Evolutionary conservation across 2,113 vertebrate genomes (phyloP), one percentile per base, ranked within the genome.

Genomic region (Phasianus colchicus): DNA sequence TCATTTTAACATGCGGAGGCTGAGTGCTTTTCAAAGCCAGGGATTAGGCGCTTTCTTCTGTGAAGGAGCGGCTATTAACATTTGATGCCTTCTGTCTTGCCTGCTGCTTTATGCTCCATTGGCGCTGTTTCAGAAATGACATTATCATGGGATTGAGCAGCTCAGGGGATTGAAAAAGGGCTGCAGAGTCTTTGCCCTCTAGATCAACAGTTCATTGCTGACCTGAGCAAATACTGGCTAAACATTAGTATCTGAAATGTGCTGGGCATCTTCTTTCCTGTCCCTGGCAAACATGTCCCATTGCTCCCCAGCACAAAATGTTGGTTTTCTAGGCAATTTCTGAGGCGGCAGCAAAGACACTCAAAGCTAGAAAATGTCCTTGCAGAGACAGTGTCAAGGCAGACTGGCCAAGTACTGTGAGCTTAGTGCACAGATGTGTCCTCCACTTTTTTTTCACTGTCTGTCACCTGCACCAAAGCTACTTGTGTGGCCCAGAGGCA

Each of bases 91-190:
- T 93, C 93, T 97, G 91, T 95, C 94, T 88, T 90, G 93, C 93
- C 93, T 93, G 88, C 83, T 95, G 93, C 93, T 95, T 97, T 90
- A 88, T 95, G 95, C 90, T 97, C 90, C 88, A 73, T 90, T 95
- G 93, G 90, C 58, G 1, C 88, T 58, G 83, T 81, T 95, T 95
- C 94, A 95, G 93, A 94, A 97, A 95, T 92, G 73, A 95, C 93
- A 95, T 94, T 96, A 93, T 95, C 83, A 19, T 48, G 91, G 92
- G 91, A 95, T 73, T 94, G 94, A 95, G 80, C 70, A 57, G 83
- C 92, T 93, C 66, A 8, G 76, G 73, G 90, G 83, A 75, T 65
- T 90, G 91, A 84, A 90, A 95, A 90, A 6, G 9, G 87, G 86
- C 2, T 6, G 29, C 66, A 84, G 79, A 80, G 79, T 65, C 79